Conservation (phyloP, 1,140 invertebrate species). For the silkworm (Bombyx mori) region DNA sequence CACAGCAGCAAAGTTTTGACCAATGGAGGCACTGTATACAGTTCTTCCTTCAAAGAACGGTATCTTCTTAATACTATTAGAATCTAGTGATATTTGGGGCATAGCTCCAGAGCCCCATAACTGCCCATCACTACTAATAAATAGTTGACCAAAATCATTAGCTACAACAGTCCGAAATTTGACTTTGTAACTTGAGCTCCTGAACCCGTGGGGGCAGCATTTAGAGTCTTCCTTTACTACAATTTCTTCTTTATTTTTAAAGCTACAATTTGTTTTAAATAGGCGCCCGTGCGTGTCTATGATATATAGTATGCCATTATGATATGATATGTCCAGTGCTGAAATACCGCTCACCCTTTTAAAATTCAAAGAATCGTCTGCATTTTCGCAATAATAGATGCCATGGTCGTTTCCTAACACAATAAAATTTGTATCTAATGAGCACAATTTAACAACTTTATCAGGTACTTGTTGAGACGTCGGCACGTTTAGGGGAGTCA, state of each 20-base stretch:
- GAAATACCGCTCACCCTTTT: constrained; percentile 53
- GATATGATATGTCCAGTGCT: constrained; percentile 75
- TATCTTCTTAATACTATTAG: constrained; percentile 74
- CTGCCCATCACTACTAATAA: constrained; percentile 78
- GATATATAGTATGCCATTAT: constrained; percentile 74
- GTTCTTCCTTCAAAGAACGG: constrained; percentile 78
- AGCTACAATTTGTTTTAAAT: constrained; percentile 71
- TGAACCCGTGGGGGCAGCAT: constrained; percentile 76
- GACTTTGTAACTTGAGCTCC: constrained; percentile 73
- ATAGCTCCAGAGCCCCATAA: constrained; percentile 83
- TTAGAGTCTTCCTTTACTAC: constrained; percentile 75
- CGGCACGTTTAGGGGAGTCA: constrained; percentile 42
- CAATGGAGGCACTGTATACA: constrained; percentile 76
- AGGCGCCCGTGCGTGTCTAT: constrained; percentile 75
- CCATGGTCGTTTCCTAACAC: constrained; percentile 60
- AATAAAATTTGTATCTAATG: constrained; percentile 50
- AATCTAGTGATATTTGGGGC: constrained; percentile 77
- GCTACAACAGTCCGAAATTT: constrained; percentile 76
- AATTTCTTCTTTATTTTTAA: constrained; percentile 74
- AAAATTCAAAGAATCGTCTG: constrained; percentile 47
- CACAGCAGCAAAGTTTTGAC: constrained; percentile 79
- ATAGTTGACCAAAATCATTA: constrained; percentile 74
- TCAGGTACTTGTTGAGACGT: constrained; percentile 53
- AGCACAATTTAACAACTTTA: constrained; percentile 62
- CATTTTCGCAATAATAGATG: constrained; percentile 54